Conservation (phyloP, 2,888 invertebrate genomes). For the Pyrrhosoma nymphula region DNA sequence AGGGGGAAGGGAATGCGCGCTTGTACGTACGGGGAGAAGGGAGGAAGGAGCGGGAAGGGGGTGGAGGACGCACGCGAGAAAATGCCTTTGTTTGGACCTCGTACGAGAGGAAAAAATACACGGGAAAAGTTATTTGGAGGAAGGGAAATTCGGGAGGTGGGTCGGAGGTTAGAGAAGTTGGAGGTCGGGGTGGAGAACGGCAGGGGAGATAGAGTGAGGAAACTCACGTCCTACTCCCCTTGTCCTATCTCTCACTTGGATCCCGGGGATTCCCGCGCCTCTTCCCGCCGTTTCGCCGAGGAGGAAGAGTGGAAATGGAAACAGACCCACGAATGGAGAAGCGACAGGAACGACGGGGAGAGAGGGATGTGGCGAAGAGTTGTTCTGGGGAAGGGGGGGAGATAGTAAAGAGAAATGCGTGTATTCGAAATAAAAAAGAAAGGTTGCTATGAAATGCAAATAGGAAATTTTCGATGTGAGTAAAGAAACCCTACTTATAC, state of each 20-base stretch:
- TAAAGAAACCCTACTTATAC: too few relatives aligned
- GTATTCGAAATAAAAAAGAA: too few relatives aligned
- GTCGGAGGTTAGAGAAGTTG: slow-evolving; percentile 30
- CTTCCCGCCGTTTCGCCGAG: too few relatives aligned
- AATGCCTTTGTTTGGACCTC: slow-evolving; percentile 65
- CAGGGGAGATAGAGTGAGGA: background rate
- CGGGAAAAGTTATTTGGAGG: slow-evolving; percentile 16
- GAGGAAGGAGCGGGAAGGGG: background rate
- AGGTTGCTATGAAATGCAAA: too few relatives aligned
- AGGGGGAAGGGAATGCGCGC: background rate
- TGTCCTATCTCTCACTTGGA: background rate
- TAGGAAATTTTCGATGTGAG: too few relatives aligned
- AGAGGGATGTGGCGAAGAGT: too few relatives aligned
- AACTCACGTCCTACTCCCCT: background rate
- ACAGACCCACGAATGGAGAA: too few relatives aligned
- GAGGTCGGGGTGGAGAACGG: slow-evolving; percentile 67
- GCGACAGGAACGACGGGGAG: too few relatives aligned
- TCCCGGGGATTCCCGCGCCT: too few relatives aligned
- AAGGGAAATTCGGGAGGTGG: slow-evolving; percentile 42
- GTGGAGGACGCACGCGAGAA: slow-evolving; percentile 4
- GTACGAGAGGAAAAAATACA: background rate
- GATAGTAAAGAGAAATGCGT: too few relatives aligned
- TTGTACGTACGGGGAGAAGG: background rate
- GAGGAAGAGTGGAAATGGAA: too few relatives aligned
- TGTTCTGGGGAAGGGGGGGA: too few relatives aligned